Evolutionary conservation across 2,797 vertebrate species (phyloP), one percentile per base, ranked within the genome.

Genomic region (Cyprinella venusta): DNA sequence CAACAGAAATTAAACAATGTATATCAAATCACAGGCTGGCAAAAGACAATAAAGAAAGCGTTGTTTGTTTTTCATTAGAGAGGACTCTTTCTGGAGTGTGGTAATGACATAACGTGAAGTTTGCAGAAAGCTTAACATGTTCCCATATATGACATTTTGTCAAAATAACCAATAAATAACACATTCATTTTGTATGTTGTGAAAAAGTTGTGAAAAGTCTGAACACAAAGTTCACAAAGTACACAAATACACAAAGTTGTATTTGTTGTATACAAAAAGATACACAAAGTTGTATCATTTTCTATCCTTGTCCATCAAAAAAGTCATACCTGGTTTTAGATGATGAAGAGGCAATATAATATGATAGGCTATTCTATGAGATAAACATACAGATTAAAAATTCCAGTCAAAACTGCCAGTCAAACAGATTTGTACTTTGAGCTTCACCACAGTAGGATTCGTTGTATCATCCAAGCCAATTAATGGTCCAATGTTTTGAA

Each of bases 21-120:
- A 75, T 74, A 87, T 89, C 83, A 89, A 85, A 85, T 80, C 54
- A 70, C 71, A 61, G 70, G 26, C 72, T 24, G 15, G 33, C 50
- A 79, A 79, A 79, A 82, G 52, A 85, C 81, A 88, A 82, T 84
- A 86, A 86, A 88, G 72, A 56, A 45, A 87, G 48, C n/a, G 64
- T 71, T 85, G 82, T 78, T 79, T 79, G 45, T 79, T 79, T 52
- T 79, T 65, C 40, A 79, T 79, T 79, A 79, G 38, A 86, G 78
- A 50, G 69, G 24, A 86, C 77, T 79, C 83, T 84, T 70, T 64
- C 80, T 84, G 61, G 48, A 75, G 76, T 48, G n/a, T 24, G 10
- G 82, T 45, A 80, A 80, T 78, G 84, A 78, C 40, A 65, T 59
- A 80, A 54, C 16, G 33, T 18, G 24, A 72, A 81, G 75, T 71